phyloP scores from a whole-genome alignment of 2,797 vertebrate genomes.

The Vipera latastei region DNA sequence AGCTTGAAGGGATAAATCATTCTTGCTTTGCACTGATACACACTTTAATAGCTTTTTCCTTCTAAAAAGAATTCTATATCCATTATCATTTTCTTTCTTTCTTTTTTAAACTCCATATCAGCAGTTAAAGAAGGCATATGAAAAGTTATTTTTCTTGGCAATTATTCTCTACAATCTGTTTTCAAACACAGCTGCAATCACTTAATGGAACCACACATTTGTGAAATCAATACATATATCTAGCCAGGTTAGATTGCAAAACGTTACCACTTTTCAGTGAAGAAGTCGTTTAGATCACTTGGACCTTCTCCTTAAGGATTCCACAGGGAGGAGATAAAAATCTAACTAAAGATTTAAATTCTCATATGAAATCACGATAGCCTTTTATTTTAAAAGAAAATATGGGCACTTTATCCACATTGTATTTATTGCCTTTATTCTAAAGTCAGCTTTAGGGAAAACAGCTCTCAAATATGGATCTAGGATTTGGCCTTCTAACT shows the following conservation, averaged over 20 bases:
- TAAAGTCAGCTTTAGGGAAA: neutral
- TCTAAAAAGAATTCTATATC: neutral
- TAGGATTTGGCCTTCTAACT: neutral
- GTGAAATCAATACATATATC: constrained; percentile 42
- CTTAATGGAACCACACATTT: constrained; percentile 39
- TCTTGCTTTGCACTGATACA: neutral
- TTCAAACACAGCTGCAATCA: constrained; percentile 33
- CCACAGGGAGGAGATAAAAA: constrained; percentile 47
- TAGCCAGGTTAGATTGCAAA: constrained; percentile 38
- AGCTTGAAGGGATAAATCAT: neutral
- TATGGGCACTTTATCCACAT: neutral
- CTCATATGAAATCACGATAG: neutral
- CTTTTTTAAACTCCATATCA: neutral
- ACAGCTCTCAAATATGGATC: neutral
- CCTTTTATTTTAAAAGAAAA: neutral
- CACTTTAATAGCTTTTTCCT: neutral
- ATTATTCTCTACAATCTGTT: constrained; percentile 1
- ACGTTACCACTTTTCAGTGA: constrained; percentile 40
- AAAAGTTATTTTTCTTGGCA: neutral
- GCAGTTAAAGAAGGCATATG: neutral
- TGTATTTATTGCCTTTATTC: neutral
- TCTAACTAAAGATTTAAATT: constrained; percentile 50
- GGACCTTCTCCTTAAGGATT: constrained; percentile 52
- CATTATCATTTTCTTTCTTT: neutral
- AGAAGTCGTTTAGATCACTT: constrained; percentile 47